phyloP scores from a whole-genome alignment of 1,140 invertebrate genomes.

The Philopotamus ludificatus region DNA sequence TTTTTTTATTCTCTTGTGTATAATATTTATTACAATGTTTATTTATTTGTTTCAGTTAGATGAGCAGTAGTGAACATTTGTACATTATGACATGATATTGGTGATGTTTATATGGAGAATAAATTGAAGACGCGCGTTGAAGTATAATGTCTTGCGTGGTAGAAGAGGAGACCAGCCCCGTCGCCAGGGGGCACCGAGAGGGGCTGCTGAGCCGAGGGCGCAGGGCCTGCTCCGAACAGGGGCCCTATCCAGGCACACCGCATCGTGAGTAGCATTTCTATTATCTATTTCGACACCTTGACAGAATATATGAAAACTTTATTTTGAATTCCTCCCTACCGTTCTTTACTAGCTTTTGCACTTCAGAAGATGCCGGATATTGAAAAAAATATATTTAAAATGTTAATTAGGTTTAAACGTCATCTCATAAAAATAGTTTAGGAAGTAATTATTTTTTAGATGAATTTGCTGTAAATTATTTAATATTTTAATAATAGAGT shows the following conservation, averaged over 20 bases:
- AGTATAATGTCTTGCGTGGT: conserved; percentile 35
- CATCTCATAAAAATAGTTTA: too few species aligned
- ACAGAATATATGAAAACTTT: too few species aligned
- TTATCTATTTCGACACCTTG: not conserved
- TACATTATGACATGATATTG: not conserved
- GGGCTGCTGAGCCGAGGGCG: conserved; percentile 54
- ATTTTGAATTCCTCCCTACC: too few species aligned
- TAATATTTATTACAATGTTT: not conserved
- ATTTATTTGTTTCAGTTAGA: not conserved
- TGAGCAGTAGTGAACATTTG: not conserved
- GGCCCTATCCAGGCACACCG: conserved; percentile 59
- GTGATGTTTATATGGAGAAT: not conserved
- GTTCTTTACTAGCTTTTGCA: too few species aligned
- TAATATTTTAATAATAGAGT: too few species aligned
- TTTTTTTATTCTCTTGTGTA: not conserved
- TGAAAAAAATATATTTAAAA: too few species aligned
- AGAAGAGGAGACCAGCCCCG: conserved; percentile 41
- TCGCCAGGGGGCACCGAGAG: conserved; percentile 48
- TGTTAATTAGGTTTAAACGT: too few species aligned
- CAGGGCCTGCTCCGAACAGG: conserved; percentile 65
- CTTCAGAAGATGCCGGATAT: too few species aligned
- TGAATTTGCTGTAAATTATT: too few species aligned
- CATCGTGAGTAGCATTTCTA: conserved; percentile 47
- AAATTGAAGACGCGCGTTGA: not conserved
- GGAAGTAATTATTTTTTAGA: too few species aligned